These are phyloP conservation scores for cattle (Bos taurus) DNA, from an alignment of 2,113 vertebrate species.

Conservation along the genomic window DNA sequence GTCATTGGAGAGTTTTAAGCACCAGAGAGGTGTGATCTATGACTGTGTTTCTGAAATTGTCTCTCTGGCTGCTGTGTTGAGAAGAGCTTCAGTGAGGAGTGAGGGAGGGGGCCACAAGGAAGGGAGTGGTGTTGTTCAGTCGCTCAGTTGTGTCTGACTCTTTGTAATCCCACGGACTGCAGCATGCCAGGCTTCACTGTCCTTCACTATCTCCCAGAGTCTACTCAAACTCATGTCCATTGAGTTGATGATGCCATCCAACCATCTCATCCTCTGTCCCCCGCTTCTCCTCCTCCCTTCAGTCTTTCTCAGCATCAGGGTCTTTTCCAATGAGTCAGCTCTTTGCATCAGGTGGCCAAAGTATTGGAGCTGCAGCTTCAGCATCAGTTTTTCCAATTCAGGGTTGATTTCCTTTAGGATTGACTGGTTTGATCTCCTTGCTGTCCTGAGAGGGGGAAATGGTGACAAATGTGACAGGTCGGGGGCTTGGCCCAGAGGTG, in stretches of 20 bases:
- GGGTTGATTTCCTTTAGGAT: not conserved
- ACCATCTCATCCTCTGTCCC: not conserved
- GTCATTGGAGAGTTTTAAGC: not conserved
- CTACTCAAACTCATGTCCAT: not conserved
- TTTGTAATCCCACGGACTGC: not conserved
- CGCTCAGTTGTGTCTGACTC: not conserved
- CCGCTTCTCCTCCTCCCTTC: not conserved
- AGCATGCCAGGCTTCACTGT: not conserved
- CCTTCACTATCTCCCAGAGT: not conserved
- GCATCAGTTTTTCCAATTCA: not conserved
- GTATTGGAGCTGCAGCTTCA: not conserved
- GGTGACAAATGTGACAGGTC: not conserved
- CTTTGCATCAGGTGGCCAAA: not conserved
- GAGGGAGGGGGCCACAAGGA: not conserved
- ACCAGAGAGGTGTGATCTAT: not conserved
- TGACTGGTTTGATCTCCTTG: not conserved
- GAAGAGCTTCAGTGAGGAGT: not conserved
- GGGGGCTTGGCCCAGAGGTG: not conserved
- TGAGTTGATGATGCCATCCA: not conserved
- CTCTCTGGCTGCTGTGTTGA: not conserved
- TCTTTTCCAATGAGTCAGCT: not conserved
- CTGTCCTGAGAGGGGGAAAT: not conserved
- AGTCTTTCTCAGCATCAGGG: not conserved
- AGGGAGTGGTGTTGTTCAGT: not conserved
- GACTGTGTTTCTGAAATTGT: not conserved